Evolutionary conservation across 2,888 invertebrate species (phyloP), one percentile per base, ranked within the genome.

Genomic region (Cotesia congregata): DNA sequence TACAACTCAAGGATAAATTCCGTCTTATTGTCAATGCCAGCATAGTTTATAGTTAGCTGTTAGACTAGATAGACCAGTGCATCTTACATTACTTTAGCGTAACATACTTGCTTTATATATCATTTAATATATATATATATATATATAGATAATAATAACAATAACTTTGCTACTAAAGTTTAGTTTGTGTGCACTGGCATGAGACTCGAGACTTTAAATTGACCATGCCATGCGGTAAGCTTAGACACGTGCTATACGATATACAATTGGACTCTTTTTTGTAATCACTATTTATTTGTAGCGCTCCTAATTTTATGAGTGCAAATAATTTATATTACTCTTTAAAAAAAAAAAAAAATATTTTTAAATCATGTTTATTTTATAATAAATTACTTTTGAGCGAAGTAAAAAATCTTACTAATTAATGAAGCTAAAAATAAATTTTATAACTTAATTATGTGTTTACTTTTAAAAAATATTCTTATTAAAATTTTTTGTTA

Each of bases 241-340:
- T 50, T 67, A 76, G 64, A 76, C 80, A 79, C 71, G 77, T 79
- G 78, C 76, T 76, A 61, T 69, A 64, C 71, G 74, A 75, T 83
- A 61, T 69, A 64, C 71, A 72, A 75, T 83, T 80, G 79, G 81
- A 81, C 79, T 76, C 82, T 77, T 79, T 80, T 75, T 79, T 75
- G 81, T 80, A 82, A 82, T 80, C 71, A 73, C 67, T 80, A 30
- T 30, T 30, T 30, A 30, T 30, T 30, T 30, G 3, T 30, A 2
- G 30, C 3, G 30, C 3, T 30, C 30, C 30, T 30, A 30, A 30
- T 30, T 30, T 30, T 30, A 30, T 30, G 3, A 3, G 3, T 30
- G 3, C 30, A 30, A 30, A 30, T 30, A 30, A 30, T 3, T 30
- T 30, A 30, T 30, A 30, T 30, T 30, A 30, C 30, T 30, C 30